These are phyloP conservation scores for Mamestra configurata DNA, from an alignment of 1,140 invertebrate genomes.

Conservation along the genomic window DNA sequence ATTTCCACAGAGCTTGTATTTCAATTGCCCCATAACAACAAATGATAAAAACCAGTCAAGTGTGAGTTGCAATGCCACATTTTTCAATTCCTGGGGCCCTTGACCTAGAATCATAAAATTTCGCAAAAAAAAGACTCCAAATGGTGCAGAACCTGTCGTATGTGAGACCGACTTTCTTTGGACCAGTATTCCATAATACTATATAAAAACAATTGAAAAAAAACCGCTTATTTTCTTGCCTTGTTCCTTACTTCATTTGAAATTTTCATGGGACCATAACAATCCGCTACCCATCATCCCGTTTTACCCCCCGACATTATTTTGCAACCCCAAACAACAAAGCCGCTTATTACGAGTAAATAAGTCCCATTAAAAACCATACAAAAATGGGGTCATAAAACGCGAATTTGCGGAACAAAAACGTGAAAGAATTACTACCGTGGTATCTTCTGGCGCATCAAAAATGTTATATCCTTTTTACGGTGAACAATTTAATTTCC, in stretches of 20 bases:
- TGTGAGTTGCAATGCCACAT: no score
- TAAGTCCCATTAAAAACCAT: background rate
- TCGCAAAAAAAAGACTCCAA: no score
- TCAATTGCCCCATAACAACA: no score
- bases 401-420: constrained; percentile 26
- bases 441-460: constrained; percentile 60
- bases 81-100: no score
- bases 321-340: background rate
- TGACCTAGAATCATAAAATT: no score
- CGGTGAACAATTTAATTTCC: constrained; percentile 69
- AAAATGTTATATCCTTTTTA: constrained; percentile 67
- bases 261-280: background rate
- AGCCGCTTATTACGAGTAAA: constrained; percentile 1
- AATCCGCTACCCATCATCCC: background rate
- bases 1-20: no score
- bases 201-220: no score
- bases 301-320: background rate
- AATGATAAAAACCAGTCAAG: no score
- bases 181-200: no score
- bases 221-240: no score
- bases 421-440: constrained; percentile 56
- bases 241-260: background rate
- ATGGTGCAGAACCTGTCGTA: no score
- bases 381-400: constrained; percentile 19
- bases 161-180: no score